Percentiles rank a stretch among this genome's conserved stretches.
Evolutionary conservation across 2,113 vertebrate species (phyloP).

Genomic region (Tetrax tetrax): DNA sequence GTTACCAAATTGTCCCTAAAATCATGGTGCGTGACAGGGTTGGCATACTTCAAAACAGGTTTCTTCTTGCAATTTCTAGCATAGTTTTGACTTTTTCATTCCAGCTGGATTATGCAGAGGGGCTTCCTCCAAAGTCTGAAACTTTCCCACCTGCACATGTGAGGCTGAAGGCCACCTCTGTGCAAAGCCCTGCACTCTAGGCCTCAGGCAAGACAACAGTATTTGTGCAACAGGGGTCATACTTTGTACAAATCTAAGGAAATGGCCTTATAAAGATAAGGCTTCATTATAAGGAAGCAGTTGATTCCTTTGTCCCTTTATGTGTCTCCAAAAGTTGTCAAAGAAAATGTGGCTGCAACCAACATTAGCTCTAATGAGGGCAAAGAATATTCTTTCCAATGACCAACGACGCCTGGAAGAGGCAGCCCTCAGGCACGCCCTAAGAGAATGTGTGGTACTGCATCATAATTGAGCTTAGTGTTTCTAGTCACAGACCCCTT

Average conservation of each 20-base stretch:
- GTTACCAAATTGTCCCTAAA: not conserved
- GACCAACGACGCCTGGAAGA: not conserved
- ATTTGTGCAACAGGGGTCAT: not conserved
- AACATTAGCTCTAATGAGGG: not conserved
- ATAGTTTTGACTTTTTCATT: not conserved
- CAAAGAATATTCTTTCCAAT: not conserved
- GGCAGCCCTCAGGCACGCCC: not conserved
- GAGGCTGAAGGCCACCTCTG: not conserved
- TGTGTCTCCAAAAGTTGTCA: not conserved
- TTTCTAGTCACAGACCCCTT: not conserved
- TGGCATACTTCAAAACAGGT: not conserved
- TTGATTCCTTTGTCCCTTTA: not conserved
- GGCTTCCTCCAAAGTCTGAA: not conserved
- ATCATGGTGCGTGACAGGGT: not conserved
- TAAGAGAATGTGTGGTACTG: not conserved
- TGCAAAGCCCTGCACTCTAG: not conserved
- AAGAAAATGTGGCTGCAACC: not conserved
- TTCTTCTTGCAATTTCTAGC: not conserved
- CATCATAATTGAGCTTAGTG: not conserved
- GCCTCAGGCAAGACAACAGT: not conserved
- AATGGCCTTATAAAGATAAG: not conserved
- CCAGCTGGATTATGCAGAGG: not conserved
- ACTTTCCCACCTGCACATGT: accelerated
- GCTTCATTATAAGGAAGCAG: not conserved
- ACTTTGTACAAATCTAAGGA: not conserved